Conservation (phyloP, 2,888 invertebrate species). For the Torymus aiolomorphi region DNA sequence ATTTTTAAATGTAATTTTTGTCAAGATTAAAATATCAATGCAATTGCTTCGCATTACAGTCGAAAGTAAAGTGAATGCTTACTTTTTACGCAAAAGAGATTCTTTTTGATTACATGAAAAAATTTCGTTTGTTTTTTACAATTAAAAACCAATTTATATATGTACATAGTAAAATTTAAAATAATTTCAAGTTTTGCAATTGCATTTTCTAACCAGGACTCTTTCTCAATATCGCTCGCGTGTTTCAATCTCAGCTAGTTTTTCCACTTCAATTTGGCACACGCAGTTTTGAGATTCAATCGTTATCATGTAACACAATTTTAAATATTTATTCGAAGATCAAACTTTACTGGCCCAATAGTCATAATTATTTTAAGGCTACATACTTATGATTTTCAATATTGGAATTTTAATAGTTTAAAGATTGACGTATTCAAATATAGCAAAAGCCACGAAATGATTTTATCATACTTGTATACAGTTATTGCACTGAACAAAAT, state of each 20-base stretch:
- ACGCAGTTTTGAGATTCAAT: constrained; percentile 53
- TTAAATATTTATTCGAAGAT: constrained; percentile 42
- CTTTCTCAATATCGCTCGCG: constrained; percentile 34
- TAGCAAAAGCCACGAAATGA: neutral
- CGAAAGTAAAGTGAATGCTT: too few species aligned
- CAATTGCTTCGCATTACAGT: too few species aligned
- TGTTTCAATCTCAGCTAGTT: constrained; percentile 45
- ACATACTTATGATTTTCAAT: constrained; percentile 45
- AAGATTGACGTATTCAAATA: neutral
- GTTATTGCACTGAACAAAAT: too few species aligned
- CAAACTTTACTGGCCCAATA: constrained; percentile 52
- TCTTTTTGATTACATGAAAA: too few species aligned
- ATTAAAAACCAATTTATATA: constrained; percentile 26
- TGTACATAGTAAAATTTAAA: constrained; percentile 39
- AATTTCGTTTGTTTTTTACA: too few species aligned
- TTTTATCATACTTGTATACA: neutral
- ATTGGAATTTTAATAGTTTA: constrained; percentile 24
- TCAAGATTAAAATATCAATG: neutral
- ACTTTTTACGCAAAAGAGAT: too few species aligned
- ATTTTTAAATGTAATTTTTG: neutral
- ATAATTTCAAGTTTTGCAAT: neutral
- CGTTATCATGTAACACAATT: constrained; percentile 35
- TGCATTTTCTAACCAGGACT: constrained; percentile 36
- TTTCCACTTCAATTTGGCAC: constrained; percentile 54
- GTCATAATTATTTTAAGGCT: constrained; percentile 15